Evolutionary conservation across 2,888 invertebrate species (phyloP), one percentile per base, ranked within the genome.

Genomic region (Caenorhabditis sp.): DNA sequence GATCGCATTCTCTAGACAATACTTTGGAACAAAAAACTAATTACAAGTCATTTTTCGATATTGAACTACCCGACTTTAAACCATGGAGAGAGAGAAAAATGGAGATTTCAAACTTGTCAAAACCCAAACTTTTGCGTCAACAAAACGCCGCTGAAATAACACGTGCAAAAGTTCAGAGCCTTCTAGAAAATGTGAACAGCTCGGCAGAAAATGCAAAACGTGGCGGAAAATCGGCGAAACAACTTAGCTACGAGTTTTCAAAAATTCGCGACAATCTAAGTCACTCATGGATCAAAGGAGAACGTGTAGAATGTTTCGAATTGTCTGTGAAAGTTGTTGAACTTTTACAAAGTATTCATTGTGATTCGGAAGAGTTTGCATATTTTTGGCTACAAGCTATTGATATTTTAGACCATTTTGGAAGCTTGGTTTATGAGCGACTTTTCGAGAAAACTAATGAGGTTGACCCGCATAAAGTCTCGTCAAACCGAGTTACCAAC

Each of bases 321-420:
- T 59, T 31, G 1, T 21, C 53, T 31, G 26, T 19, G 1, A 8
- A 27, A 31, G 50, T 37, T 1, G 26, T 21, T 2, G 19, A 57
- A 27, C 31, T 49, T 27, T 12, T 12, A 23, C 5, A 55, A 50
- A 51, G 37, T 27, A 17, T 67, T 31, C 19, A 3, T 27, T 12
- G 8, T 54, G 26, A 24, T 65, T 58, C 53, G 61, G 65, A 66
- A 58, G 72, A 68, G 17, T 81, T 73, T 50, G 69, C 77, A 0
- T 95, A 95, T 89, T 97, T 97, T 90, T 99, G 95, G 91, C 94
- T 96, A 43, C 91, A 97, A 19, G 93, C 97, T 65, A 95, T 95
- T 14, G 97, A 99, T 88, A 94, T 97, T 81, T 90, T 99, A 80
- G 96, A 97, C 88, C 94, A 93, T 77, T 97, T 99, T 90, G 90